A percentile compares a stretch with the other conserved stretches of the same genome.
Conservation (phyloP, 2,888 invertebrate genomes). For the Brenthis daphne region DNA sequence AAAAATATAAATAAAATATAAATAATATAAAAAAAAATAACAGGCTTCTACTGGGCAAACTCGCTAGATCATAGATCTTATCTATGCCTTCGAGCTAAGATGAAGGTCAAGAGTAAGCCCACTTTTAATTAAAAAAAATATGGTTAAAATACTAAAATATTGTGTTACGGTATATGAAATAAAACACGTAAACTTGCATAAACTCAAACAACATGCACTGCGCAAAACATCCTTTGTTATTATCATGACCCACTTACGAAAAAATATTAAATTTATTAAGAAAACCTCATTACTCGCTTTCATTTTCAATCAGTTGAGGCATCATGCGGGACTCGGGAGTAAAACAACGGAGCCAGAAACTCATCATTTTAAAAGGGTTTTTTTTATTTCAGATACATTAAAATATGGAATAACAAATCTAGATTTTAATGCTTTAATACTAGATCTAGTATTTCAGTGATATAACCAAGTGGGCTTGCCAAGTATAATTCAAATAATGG, state of each 20-base stretch:
- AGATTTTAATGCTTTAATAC: slow-evolving; percentile 13
- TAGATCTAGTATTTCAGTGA: slow-evolving; percentile 42
- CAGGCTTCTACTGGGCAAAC: no score
- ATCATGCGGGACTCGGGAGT: slow-evolving; percentile 22
- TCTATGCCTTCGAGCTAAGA: no score
- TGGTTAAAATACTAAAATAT: background rate
- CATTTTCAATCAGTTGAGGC: slow-evolving; percentile 35
- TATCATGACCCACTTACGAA: slow-evolving; percentile 31
- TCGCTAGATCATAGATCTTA: no score
- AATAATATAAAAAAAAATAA: no score
- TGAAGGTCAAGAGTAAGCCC: no score
- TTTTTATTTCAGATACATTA: slow-evolving; percentile 25
- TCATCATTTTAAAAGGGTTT: slow-evolving; percentile 37
- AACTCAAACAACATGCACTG: slow-evolving; percentile 6
- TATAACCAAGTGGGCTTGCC: slow-evolving; percentile 49
- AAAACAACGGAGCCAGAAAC: slow-evolving; percentile 28
- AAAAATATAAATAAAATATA: background rate
- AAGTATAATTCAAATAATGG: slow-evolving; percentile 50
- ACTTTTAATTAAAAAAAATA: no score
- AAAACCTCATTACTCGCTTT: slow-evolving; percentile 31
- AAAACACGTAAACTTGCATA: background rate
- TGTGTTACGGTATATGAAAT: background rate
- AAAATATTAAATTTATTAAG: slow-evolving; percentile 28
- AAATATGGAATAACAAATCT: slow-evolving; percentile 24
- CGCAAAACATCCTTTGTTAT: slow-evolving; percentile 8